Conservation (phyloP, 2,888 invertebrate species). For the Xanthorhoe spadicearia region DNA sequence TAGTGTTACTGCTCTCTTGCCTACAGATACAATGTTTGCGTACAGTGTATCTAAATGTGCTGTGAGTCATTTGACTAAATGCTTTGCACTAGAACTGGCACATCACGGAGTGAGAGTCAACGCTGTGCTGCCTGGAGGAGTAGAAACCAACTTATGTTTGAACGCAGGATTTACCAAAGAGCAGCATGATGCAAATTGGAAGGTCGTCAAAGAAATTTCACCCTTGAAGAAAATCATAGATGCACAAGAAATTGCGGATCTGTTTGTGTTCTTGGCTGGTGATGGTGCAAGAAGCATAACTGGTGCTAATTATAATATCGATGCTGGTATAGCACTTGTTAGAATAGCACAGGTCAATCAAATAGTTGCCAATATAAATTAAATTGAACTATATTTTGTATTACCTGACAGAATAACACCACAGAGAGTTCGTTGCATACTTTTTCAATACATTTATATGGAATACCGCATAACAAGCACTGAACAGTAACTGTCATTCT, state of each 20-base stretch:
- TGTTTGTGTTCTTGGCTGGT: conserved; percentile 56
- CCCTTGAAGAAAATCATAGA: conserved; percentile 3
- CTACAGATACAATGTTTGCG: conserved; percentile 34
- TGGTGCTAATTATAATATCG: conserved; percentile 40
- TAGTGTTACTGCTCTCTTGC: conserved; percentile 42
- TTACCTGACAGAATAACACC: too few species aligned
- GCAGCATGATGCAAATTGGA: background rate
- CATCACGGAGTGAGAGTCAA: conserved; percentile 86
- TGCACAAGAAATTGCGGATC: conserved; percentile 54
- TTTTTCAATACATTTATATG: too few species aligned
- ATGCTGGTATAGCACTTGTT: conserved; percentile 8
- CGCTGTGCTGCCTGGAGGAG: conserved; percentile 89
- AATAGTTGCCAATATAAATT: background rate
- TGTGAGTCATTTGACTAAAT: conserved; percentile 89
- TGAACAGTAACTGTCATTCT: too few species aligned
- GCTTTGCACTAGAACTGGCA: conserved; percentile 88
- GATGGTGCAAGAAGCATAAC: conserved; percentile 61
- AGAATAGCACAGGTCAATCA: background rate
- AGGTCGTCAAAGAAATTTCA: background rate
- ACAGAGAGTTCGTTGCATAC: too few species aligned
- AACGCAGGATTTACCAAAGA: conserved; percentile 7
- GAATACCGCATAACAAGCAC: too few species aligned
- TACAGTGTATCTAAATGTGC: conserved; percentile 90
- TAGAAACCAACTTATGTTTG: conserved; percentile 60
- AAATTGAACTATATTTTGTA: background rate